These are phyloP conservation scores for Latrodectus hesperus DNA, from an alignment of 2,888 invertebrate genomes.

Conservation along the genomic window DNA sequence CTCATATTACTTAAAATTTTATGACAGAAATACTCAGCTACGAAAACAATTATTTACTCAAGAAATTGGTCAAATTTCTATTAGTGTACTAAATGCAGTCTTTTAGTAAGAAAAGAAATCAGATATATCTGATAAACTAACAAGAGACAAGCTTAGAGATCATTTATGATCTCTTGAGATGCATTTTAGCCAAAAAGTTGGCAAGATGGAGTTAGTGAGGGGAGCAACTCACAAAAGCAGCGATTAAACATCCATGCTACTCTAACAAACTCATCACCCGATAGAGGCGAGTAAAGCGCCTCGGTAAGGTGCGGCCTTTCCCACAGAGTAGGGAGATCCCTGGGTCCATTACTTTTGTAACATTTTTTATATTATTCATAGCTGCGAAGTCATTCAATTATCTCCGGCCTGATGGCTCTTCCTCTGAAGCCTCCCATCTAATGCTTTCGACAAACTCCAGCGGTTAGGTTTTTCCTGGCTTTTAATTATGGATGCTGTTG, in stretches of 20 bases:
- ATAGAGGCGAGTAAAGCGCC: constrained; percentile 43
- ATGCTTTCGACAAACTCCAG: constrained; percentile 58
- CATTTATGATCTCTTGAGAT: not conserved
- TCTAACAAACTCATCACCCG: constrained; percentile 47
- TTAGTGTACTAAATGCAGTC: no score
- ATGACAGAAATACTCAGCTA: no score
- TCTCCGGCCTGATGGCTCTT: constrained; percentile 47
- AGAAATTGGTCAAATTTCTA: no score
- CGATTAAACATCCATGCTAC: constrained; percentile 61
- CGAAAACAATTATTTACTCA: no score
- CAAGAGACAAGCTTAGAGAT: no score
- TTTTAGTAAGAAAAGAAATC: no score
- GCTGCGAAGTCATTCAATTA: constrained; percentile 65
- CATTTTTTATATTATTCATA: constrained; percentile 65
- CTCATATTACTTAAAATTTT: no score
- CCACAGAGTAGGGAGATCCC: constrained; percentile 37
- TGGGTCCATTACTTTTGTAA: constrained; percentile 65
- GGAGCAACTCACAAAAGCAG: constrained; percentile 19
- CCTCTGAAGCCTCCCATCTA: constrained; percentile 17
- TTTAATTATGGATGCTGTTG: constrained; percentile 62
- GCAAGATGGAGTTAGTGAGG: not conserved
- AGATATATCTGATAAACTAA: no score
- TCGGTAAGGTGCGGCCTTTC: constrained; percentile 9
- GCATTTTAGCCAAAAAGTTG: not conserved
- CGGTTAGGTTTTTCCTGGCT: constrained; percentile 44